These are phyloP conservation scores for Drosophila putrida DNA, from an alignment of 2,888 invertebrate species.

Conservation along the genomic window DNA sequence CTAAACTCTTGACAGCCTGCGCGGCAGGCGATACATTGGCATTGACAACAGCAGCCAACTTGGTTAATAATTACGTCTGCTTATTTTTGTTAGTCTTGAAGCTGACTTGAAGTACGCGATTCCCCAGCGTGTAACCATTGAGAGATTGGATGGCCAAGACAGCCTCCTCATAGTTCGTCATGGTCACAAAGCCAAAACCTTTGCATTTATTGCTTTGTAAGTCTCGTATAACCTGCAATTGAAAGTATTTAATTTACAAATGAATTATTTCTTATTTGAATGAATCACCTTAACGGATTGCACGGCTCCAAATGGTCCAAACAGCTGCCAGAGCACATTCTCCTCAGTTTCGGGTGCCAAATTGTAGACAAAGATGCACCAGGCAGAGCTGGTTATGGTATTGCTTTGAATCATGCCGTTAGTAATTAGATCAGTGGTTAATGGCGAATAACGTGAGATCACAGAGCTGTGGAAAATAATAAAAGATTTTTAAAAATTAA, in stretches of 20 bases:
- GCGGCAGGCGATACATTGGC: constrained; percentile 79
- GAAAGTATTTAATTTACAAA: constrained; percentile 2
- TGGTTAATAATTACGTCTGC: constrained; percentile 86
- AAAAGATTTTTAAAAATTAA: too few species aligned
- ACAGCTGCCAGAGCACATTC: constrained; percentile 97
- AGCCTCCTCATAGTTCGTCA: constrained; percentile 99
- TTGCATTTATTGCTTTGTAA: constrained; percentile 98
- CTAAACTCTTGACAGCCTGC: constrained; percentile 72
- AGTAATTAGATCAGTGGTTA: constrained; percentile 93
- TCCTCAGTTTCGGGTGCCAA: constrained; percentile 98
- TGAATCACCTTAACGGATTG: constrained; percentile 95
- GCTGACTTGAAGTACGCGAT: constrained; percentile 98
- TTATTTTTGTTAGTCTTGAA: constrained; percentile 97
- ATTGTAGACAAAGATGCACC: constrained; percentile 96
- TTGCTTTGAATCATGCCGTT: constrained; percentile 93
- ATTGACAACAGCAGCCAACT: constrained; percentile 84
- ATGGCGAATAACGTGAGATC: constrained; percentile 91
- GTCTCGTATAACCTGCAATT: constrained; percentile 92
- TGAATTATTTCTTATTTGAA: not conserved
- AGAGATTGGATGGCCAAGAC: constrained; percentile 97
- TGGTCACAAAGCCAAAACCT: constrained; percentile 99
- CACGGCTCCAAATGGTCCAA: constrained; percentile 99
- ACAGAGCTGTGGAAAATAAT: constrained; percentile 79
- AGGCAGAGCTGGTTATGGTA: constrained; percentile 93
- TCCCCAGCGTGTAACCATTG: constrained; percentile 97